Base-by-base conservation (phyloP, 2,888 invertebrate species). In the Dasysyrphus albostriatus region DNA sequence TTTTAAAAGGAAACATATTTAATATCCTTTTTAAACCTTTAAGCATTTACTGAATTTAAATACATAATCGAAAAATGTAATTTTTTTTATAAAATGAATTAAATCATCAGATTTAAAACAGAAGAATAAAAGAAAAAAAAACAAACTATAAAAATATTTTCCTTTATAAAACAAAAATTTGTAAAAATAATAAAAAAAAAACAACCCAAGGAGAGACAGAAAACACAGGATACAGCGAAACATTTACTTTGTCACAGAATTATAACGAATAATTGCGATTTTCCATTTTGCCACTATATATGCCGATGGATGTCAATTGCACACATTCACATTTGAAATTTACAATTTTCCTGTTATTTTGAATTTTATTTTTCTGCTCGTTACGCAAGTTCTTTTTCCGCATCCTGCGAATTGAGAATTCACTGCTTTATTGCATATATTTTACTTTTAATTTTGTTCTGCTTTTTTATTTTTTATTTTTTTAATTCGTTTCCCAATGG, bases 161-260 rank as follows among this genome's bases (percentile, higher is more conserved):
- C 7, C 5, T 58, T 32, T 12, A 39, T 4, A 39, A 39, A 39
- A 39, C 24, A 24, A 39, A 39, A 14, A 19, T 24, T 16, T 16
- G 3, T 47, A 37, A 65, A 47, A 65, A 47, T 16, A 65, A 44
- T 39, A 29, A 79, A 3, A 51, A 51, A 51, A 49, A 10, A 37
- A 32, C 24, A 32, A 16, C 1, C 29, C 49, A 59, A 56, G 42
- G n/a, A 14, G 10, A 59, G n/a, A n/a, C n/a, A n/a, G n/a, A n/a
- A n/a, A n/a, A n/a, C 2, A 39, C 69, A 70, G 39, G 54, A 44
- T 37, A 44, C 67, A 67, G n/a, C 65, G 75, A 82, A 70, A 58
- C 61, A 74, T 82, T 82, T 74, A 85, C 82, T 82, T 85, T 69
- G 77, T 82, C 77, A 74, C 77, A 69, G 58, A 77, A 74, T 81